phyloP scores from a whole-genome alignment of 2,888 invertebrate species.

The Tetragonisca angustula region DNA sequence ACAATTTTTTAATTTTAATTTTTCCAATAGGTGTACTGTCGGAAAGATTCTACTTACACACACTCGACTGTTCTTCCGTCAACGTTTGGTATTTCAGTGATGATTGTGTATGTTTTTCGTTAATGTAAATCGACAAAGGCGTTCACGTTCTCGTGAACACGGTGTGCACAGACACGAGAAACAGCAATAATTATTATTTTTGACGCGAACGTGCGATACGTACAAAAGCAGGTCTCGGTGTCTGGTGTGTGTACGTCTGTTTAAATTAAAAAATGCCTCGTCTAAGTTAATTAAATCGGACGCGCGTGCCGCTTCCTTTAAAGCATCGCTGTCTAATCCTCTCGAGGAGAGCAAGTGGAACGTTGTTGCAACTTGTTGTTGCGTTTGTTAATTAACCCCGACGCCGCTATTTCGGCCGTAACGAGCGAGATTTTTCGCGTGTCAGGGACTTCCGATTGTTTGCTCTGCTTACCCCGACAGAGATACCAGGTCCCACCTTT shows the following conservation, averaged over 20 bases:
- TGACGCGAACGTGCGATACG: background rate
- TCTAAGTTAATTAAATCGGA: conserved; percentile 40
- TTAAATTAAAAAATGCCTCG: conserved; percentile 16
- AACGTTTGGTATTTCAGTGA: background rate
- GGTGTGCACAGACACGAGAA: background rate
- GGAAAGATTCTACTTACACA: background rate
- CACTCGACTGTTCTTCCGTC: background rate
- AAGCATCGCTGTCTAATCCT: conserved; percentile 39
- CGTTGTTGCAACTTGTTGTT: conserved; percentile 13
- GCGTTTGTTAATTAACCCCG: conserved; percentile 43
- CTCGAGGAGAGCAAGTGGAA: conserved; percentile 16
- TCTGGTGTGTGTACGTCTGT: background rate
- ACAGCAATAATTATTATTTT: background rate
- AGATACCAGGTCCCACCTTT: background rate
- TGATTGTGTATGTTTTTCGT: background rate
- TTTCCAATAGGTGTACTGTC: background rate
- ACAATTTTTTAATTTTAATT: no score
- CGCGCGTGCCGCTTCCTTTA: conserved; percentile 15
- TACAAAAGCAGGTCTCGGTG: background rate
- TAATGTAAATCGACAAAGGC: background rate
- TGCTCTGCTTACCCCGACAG: background rate
- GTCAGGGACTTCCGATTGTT: conserved; percentile 13
- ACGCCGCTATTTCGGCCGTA: conserved; percentile 3
- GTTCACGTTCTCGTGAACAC: background rate
- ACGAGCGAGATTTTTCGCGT: conserved; percentile 28